Evolutionary conservation across 2,888 invertebrate species (phyloP), one percentile per base, ranked within the genome.

Genomic region (Parthenolecanium corni): DNA sequence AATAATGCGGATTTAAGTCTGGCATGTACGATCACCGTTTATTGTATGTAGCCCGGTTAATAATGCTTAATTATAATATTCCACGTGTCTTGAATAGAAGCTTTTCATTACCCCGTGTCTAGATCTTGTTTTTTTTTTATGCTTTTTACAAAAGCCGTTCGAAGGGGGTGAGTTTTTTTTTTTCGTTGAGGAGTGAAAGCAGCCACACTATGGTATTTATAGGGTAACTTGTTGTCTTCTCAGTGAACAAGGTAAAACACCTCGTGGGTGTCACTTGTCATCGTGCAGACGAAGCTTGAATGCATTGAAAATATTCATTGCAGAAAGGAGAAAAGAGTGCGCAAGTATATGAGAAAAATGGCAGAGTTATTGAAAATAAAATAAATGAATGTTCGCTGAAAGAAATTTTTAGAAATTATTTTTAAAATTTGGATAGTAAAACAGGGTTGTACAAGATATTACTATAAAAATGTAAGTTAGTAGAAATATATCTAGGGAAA

Each of bases 261-360:
- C 58, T 58, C 58, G 58, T 58, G 58, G 58, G 58, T 58, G 58
- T 58, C 58, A 58, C 58, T 58, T 58, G 58, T 58, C 58, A 49
- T 58, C 47, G 49, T 38, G 49, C 47, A 46, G 36, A 42, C 23
- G 31, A 24, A 47, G 36, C 49, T 20, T 24, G n/a, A n/a, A n/a
- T n/a, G n/a, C 58, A 31, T 31, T n/a, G 47, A 46, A 58, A 58
- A 46, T 47, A 36, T 58, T 58, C 47, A 58, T n/a, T 25, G 44
- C 24, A 24, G 42, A 40, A 44, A 44, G 46, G n/a, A 44, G 46
- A 44, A 20, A 20, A 44, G 46, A 44, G n/a, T 14, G n/a, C 9
- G 46, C n/a, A n/a, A 44, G 46, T 31, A 31, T 31, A 31, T 4
- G 31, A n/a, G n/a, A n/a, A n/a, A n/a, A n/a, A n/a, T n/a, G n/a